Base-by-base conservation (phyloP, 2,113 vertebrate species). In the Nycticebus coucang region DNA sequence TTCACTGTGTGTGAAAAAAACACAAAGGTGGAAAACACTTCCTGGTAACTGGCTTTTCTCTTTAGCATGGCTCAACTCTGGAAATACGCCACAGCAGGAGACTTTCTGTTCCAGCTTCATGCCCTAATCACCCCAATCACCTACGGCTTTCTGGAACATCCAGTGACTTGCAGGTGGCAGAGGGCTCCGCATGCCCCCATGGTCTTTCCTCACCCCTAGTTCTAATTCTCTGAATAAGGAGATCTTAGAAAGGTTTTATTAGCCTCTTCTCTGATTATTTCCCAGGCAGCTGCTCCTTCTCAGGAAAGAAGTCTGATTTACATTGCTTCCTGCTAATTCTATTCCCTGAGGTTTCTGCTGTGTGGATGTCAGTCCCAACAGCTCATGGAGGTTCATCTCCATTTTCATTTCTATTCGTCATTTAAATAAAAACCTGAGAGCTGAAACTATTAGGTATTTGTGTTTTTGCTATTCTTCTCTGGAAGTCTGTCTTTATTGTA, bases 381-480 rank as follows among this genome's bases (percentile, higher is more conserved):
- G 21, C 64, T 86, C 30, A 50, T 10, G 14, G 45, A 91, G 7
- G 10, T 59, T 87, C 24, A 81, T 81, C 30, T 77, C 68, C 28
- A 68, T 33, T 85, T 89, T 75, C 57, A 77, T 53, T 85, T 80
- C 33, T 50, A 79, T 68, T 71, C 4, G 50, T 91, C 53, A 53
- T 88, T 83, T 79, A 75, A 83, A 71, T 84, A 69, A 92, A 85
- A 59, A n/a, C 72, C 53, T 55, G 60, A 94, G 45, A 71, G 22
- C 26, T 80, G 13, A 45, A 62, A 19, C 55, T 50, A 45, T 53
- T n/a, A 41, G 21, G 18, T 91, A 50, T 66, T 28, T 79, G 17
- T 79, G 21, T 6, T 91, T 93, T 93, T 93, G 55, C 26, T 80
- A 10, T 74, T 83, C 26, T 87, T 87, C 13, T 86, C 81, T 83